phyloP scores from a whole-genome alignment of 92 coral and sea anemone genomes.

The Zoanthus sansibaricus region DNA sequence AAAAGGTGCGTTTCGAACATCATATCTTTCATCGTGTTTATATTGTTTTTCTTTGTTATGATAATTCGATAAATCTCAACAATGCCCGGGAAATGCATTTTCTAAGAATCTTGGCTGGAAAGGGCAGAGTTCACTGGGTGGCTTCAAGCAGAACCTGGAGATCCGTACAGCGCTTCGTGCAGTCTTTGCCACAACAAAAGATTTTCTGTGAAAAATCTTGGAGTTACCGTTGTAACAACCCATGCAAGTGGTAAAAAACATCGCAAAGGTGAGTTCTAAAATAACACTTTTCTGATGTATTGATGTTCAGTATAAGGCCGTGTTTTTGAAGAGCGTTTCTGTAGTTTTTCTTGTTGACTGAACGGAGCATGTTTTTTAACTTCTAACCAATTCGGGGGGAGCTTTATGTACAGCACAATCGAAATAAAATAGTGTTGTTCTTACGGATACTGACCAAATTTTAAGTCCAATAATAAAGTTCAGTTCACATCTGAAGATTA shows the following conservation, averaged over 20 bases:
- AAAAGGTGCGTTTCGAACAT: no score
- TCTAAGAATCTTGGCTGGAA: slow-evolving; percentile 1
- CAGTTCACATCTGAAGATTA: slow-evolving; percentile 22
- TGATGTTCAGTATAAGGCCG: slow-evolving; percentile 27
- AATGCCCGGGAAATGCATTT: background rate
- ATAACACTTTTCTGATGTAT: no score
- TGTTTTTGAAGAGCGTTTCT: slow-evolving; percentile 29
- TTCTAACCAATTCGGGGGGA: slow-evolving; percentile 3
- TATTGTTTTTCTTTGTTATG: slow-evolving; percentile 19
- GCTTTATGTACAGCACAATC: slow-evolving; percentile 18
- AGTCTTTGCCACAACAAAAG: slow-evolving; percentile 15
- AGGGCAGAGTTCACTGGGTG: slow-evolving; percentile 23
- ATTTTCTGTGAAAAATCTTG: background rate
- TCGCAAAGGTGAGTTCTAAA: no score
- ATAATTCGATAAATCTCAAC: slow-evolving; percentile 5
- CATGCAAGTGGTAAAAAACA: no score
- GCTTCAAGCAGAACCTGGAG: slow-evolving; percentile 22
- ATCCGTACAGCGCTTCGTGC: background rate
- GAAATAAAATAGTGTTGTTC: slow-evolving; percentile 16
- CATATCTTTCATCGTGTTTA: slow-evolving; percentile 5
- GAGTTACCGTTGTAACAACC: slow-evolving; percentile 6
- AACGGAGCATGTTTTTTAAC: slow-evolving; percentile 17
- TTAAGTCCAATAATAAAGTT: slow-evolving; percentile 10
- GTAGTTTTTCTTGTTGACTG: slow-evolving; percentile 23
- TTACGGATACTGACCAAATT: slow-evolving; percentile 12